These are phyloP conservation scores for Antedon bifida DNA, from an alignment of 35 echinoderm and acorn worm genomes.

Conservation along the genomic window DNA sequence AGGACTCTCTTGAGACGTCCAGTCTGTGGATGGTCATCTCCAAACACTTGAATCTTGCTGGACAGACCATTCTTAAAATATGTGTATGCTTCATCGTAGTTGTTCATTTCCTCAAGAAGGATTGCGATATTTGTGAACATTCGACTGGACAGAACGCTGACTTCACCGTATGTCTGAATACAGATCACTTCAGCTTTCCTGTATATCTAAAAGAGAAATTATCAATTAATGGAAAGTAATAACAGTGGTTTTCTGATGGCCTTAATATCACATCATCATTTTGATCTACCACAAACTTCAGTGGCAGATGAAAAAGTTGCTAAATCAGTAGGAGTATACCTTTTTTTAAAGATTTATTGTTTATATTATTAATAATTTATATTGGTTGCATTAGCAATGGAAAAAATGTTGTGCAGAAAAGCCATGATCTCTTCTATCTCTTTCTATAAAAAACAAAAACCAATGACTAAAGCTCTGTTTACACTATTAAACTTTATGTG, in stretches of 20 bases:
- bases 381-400: too few species aligned
- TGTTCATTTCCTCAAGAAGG: slow-evolving; percentile 38
- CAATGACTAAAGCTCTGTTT: too few species aligned
- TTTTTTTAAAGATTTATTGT: too few species aligned
- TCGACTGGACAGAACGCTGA: slow-evolving; percentile 44
- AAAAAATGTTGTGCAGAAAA: too few species aligned
- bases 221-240: not conserved
- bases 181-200: slow-evolving; percentile 40
- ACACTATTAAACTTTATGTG: too few species aligned
- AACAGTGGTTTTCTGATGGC: too few species aligned
- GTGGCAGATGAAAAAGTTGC: too few species aligned
- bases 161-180: slow-evolving; percentile 48
- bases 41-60: slow-evolving; percentile 47
- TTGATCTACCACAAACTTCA: too few species aligned
- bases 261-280: not conserved
- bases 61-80: slow-evolving; percentile 23
- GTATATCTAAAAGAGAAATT: slow-evolving; percentile 24
- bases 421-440: too few species aligned
- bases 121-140: slow-evolving; percentile 55
- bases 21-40: slow-evolving; percentile 39
- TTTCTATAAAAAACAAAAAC: too few species aligned
- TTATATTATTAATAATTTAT: too few species aligned
- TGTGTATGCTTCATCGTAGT: slow-evolving; percentile 28
- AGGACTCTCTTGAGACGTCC: slow-evolving; percentile 15
- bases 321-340: too few species aligned